These are phyloP conservation scores for Parambassis ranga DNA, from an alignment of 2,797 vertebrate species.

Conservation along the genomic window DNA sequence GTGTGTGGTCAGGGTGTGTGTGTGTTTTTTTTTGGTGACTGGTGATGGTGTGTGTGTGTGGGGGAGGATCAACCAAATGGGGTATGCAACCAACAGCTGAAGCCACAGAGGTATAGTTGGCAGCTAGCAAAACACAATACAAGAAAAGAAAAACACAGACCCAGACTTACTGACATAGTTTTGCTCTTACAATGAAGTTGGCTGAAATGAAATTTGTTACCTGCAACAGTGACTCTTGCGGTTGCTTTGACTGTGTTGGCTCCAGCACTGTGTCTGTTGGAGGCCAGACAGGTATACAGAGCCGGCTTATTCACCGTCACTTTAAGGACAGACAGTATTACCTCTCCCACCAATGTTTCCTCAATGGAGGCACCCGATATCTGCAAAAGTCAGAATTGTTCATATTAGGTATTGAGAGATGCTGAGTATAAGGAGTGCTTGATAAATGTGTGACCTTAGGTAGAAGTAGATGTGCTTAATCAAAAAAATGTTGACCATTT, in stretches of 20 bases:
- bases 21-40: background rate
- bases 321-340: slow-evolving; percentile 87
- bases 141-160: too few relatives aligned
- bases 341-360: slow-evolving; percentile 86
- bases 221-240: slow-evolving; percentile 88
- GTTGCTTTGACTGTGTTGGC: slow-evolving; percentile 91
- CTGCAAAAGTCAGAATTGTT: slow-evolving; percentile 68
- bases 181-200: background rate
- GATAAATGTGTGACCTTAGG: too few relatives aligned
- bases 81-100: slow-evolving; percentile 59
- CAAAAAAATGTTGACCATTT: too few relatives aligned
- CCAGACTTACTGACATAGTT: background rate
- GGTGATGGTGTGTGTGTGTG: background rate
- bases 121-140: slow-evolving; percentile 39
- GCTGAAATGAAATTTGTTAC: slow-evolving; percentile 62
- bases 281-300: slow-evolving; percentile 93
- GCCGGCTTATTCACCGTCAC: slow-evolving; percentile 88
- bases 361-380: slow-evolving; percentile 87
- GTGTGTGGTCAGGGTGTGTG: slow-evolving; percentile 41
- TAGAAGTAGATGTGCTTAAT: too few relatives aligned
- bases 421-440: too few relatives aligned
- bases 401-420: background rate
- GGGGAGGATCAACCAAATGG: slow-evolving; percentile 49
- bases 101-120: slow-evolving; percentile 25
- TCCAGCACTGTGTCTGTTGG: slow-evolving; percentile 90